phyloP scores from a whole-genome alignment of 2,797 vertebrate genomes.

The Oceanodroma leucorhoa region DNA sequence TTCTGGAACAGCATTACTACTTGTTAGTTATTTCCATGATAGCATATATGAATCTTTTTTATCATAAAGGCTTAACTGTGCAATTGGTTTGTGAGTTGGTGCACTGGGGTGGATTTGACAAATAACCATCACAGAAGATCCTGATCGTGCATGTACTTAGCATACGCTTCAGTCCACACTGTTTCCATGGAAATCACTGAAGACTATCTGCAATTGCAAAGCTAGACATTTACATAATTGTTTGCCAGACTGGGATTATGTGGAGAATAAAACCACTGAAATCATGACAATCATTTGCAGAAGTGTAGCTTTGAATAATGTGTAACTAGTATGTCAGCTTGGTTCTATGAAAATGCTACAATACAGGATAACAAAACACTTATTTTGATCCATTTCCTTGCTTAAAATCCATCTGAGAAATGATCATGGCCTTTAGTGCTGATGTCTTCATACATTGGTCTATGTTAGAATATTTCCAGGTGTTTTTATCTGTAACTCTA shows the following conservation, averaged over 20 bases:
- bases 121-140: not conserved
- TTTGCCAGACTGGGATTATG: not conserved
- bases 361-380: not conserved
- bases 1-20: not conserved
- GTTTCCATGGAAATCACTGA: conserved; percentile 29
- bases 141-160: not conserved
- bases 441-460: not conserved
- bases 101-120: not conserved
- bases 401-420: not conserved
- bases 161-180: not conserved
- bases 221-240: not conserved
- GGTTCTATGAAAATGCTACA: not conserved
- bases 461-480: not conserved
- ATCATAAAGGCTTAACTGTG: not conserved
- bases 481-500: not conserved
- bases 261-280: not conserved
- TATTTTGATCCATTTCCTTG: not conserved
- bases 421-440: not conserved
- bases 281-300: not conserved
- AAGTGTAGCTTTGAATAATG: not conserved
- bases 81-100: not conserved
- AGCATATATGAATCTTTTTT: not conserved
- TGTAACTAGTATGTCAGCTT: not conserved
- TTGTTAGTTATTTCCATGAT: not conserved
- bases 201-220: not conserved